Evolutionary conservation across 2,888 invertebrate genomes (phyloP).

Genomic region (Macrophya annulata): DNA sequence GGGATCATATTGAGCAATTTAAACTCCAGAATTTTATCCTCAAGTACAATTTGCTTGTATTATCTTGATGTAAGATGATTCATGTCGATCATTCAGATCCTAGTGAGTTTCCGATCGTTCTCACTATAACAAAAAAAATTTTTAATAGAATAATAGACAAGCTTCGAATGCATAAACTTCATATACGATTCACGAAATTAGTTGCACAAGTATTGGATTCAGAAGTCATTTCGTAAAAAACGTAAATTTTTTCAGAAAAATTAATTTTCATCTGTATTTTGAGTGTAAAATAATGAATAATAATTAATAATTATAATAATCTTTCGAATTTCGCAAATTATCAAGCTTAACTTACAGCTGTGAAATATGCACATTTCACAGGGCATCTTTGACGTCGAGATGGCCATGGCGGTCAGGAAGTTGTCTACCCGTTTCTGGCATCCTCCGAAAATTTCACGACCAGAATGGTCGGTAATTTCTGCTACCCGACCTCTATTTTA

Average conservation of each 20-base stretch:
- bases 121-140: background rate
- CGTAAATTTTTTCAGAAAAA: background rate
- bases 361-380: conserved; percentile 28
- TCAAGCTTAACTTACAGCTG: background rate
- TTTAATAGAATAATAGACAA: background rate
- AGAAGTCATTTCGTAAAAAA: background rate
- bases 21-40: background rate
- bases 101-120: background rate
- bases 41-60: background rate
- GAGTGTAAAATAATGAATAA: background rate
- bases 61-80: background rate
- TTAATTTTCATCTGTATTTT: background rate
- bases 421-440: conserved; percentile 38
- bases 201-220: background rate
- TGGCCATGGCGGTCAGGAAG: conserved; percentile 31
- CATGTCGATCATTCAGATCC: background rate
- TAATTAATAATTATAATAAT: background rate
- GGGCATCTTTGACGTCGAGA: conserved; percentile 47
- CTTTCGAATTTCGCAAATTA: background rate
- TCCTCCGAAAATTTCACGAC: conserved; percentile 61
- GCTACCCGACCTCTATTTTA: conserved; percentile 70
- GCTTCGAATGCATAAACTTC: background rate
- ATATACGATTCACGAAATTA: background rate
- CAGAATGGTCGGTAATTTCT: conserved; percentile 71
- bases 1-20: background rate